Base-by-base conservation (phyloP, 2,113 vertebrate genomes). In the Chlorodrepanis virens region DNA sequence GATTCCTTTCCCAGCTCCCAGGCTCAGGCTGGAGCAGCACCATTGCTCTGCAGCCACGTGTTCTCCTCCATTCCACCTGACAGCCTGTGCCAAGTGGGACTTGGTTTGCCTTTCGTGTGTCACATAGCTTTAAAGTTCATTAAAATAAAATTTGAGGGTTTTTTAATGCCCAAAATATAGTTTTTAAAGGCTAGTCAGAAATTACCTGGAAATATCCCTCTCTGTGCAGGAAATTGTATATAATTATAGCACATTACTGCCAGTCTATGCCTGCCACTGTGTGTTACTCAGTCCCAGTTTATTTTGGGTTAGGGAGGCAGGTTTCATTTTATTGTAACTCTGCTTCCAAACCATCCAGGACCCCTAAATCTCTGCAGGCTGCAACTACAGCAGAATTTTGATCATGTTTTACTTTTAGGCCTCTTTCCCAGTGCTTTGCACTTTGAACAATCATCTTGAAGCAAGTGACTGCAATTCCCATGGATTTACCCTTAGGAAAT, bases 191-290 rank as follows among this genome's bases (percentile, higher is more conserved):
- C 64, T 75, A 89, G 83, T 53, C 49, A 93, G 83, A 92, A 97
- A 95, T 90, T 92, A 81, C 93, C 80, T 96, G 92, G 86, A 95
- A 94, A 94, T 93, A 70, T 83, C 83, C 65, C 65, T 92, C 90
- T 87, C 71, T 92, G 69, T 70, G 65, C 80, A 95, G 96, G 93
- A 95, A 96, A 96, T 87, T 70, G 49, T 93, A 81, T 89, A 31
- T 92, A 96, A 96, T 96, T 94, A 94, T 54, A 96, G 60, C 79
- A 35, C 59, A 84, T 92, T 92, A 65, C 83, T 90, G 90, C 93
- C 88, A 94, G 92, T 83, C 82, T 2, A 1, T 94, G 90, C 83
- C 65, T 96, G 92, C 75, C 79, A 64, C 92, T 90, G 65, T 54
- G 79, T 81, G 76, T 94, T 96, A 81, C 85, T 90, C 78, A 94